Evolutionary conservation across 1,140 invertebrate species (phyloP), one percentile per base, ranked within the genome.

Genomic region (Polypedilum pembai): DNA sequence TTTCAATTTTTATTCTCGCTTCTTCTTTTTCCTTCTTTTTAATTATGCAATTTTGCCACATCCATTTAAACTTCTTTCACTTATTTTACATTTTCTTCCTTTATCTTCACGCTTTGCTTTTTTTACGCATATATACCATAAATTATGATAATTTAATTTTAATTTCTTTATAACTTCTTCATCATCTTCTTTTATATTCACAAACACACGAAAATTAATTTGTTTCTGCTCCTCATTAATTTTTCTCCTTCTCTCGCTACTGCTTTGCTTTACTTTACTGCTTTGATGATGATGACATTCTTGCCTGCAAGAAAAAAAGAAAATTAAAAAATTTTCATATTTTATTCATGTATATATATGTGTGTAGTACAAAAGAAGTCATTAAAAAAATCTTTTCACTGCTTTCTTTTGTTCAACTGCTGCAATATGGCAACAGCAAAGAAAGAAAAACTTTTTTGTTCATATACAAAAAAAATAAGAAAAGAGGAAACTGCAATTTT

Each of bases 171-270:
- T 12, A 56, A 15, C 45, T n/a, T 56, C 12, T 56, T 56, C 45
- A 56, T 56, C 45, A 56, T 56, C n/a, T 56, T 56, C 12, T 56
- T 56, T n/a, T 56, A 4, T 15, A 12, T 56, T 45, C 41, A 45
- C 41, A 56, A n/a, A 56, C 45, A 56, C 45, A n/a, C 45, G 45
- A 56, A 56, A 56, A 56, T 56, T 56, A 56, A 56, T 56, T 56
- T 56, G 45, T 56, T 56, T 56, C 45, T 56, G 45, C 45, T 56
- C 45, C 45, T 56, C 45, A 56, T 56, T 56, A 56, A 56, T 56
- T 56, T 56, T 56, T 12, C n/a, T 45, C 41, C 41, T 8, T 15
- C 45, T 56, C 12, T n/a, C 41, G 15, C 41, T 15, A 45, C 8
- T 56, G 1, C 45, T 33, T 56, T 56, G 15, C 15, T 56, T 56